Percentiles rank a stretch among this genome's conserved stretches.
Evolutionary conservation across 1,140 invertebrate species (phyloP).

Genomic region (Drosophila grimshawi): DNA sequence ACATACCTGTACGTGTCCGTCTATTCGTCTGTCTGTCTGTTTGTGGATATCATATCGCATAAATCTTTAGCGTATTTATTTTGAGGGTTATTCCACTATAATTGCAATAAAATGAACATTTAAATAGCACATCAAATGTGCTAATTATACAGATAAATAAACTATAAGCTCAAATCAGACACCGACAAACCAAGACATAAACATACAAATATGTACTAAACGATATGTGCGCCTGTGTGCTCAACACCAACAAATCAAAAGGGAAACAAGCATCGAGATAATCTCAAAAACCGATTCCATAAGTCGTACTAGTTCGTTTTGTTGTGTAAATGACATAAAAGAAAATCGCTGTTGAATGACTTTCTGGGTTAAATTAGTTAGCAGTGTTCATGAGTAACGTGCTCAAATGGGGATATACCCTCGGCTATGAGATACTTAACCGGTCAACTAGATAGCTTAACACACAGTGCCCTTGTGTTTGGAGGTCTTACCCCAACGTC

Average conservation of each 20-base stretch:
- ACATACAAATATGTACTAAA: background rate
- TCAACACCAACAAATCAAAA: slow-evolving; percentile 24
- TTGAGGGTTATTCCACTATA: slow-evolving; percentile 55
- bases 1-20: slow-evolving; percentile 19
- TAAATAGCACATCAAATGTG: slow-evolving; percentile 77
- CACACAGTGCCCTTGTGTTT: background rate
- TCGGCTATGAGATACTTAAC: background rate
- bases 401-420: background rate
- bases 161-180: slow-evolving; percentile 78
- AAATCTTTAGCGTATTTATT: slow-evolving; percentile 48
- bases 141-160: slow-evolving; percentile 73
- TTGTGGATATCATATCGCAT: slow-evolving; percentile 16
- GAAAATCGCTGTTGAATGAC: background rate
- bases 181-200: slow-evolving; percentile 58
- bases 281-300: slow-evolving; percentile 9
- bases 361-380: slow-evolving; percentile 18
- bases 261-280: slow-evolving; percentile 23
- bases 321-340: slow-evolving; percentile 20
- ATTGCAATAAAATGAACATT: slow-evolving; percentile 75
- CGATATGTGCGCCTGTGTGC: background rate
- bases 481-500: slow-evolving; percentile 14
- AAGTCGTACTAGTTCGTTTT: slow-evolving; percentile 6
- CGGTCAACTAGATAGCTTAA: background rate
- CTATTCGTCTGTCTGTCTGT: background rate
- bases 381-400: slow-evolving; percentile 1